Percentiles rank a stretch among this genome's conserved stretches.
Evolutionary conservation across 2,888 invertebrate species (phyloP).

Genomic region (Lutraria lutraria): DNA sequence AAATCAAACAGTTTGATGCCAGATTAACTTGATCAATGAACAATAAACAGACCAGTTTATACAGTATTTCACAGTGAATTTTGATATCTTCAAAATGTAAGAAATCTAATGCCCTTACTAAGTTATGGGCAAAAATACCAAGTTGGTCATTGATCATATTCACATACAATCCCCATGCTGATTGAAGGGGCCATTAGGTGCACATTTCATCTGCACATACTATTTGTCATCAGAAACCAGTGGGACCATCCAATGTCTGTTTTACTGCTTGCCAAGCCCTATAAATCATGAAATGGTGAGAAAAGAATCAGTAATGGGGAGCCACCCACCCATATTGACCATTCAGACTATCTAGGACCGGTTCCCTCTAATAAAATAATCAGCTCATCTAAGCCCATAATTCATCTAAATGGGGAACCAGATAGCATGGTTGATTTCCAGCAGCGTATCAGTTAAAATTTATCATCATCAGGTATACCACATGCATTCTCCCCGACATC

Average conservation of each 20-base stretch:
- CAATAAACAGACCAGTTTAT: neutral
- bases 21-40: neutral
- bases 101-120: neutral
- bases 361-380: constrained; percentile 50
- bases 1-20: constrained; percentile 13
- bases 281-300: constrained; percentile 60
- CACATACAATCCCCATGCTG: neutral
- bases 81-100: neutral
- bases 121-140: neutral
- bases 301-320: constrained; percentile 48
- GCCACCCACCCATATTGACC: constrained; percentile 54
- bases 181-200: neutral
- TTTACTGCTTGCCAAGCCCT: constrained; percentile 47
- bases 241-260: constrained; percentile 41
- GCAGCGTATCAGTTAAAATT: constrained; percentile 35
- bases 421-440: constrained; percentile 50
- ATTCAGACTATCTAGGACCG: constrained; percentile 42
- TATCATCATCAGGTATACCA: constrained; percentile 34
- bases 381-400: constrained; percentile 47
- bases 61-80: neutral
- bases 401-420: constrained; percentile 47
- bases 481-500: constrained; percentile 38
- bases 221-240: constrained; percentile 46
- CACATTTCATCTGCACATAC: constrained; percentile 22
- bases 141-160: neutral